Conservation (phyloP, 2,888 invertebrate species). For the Nemapogon koenigi region DNA sequence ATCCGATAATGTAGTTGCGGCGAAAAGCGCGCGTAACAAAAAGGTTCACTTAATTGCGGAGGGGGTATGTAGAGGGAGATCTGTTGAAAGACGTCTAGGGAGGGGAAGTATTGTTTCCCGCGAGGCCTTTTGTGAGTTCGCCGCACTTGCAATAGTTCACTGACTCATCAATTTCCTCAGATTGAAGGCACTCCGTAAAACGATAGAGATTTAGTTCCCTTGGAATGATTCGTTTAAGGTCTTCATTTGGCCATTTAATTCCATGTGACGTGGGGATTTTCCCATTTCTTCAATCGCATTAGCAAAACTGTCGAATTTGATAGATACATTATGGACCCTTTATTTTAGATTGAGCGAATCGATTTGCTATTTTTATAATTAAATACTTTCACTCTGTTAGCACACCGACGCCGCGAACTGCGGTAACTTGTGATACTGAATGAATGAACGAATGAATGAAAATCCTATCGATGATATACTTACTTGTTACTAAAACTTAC, state of each 20-base stretch:
- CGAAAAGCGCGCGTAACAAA: constrained; percentile 42
- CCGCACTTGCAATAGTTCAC: constrained; percentile 27
- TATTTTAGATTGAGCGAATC: too few relatives aligned
- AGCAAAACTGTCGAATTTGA: too few relatives aligned
- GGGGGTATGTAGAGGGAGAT: constrained; percentile 9
- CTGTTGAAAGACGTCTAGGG: constrained; percentile 32
- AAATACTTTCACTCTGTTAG: too few relatives aligned
- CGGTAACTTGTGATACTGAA: too few relatives aligned
- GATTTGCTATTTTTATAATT: too few relatives aligned
- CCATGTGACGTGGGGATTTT: constrained; percentile 19
- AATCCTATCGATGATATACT: too few relatives aligned
- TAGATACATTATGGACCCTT: too few relatives aligned
- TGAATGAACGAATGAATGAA: too few relatives aligned
- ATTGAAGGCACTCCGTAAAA: constrained; percentile 31
- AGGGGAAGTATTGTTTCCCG: constrained; percentile 45
- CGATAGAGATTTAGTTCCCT: constrained; percentile 36
- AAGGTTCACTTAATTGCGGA: constrained; percentile 56
- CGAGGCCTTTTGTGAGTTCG: constrained; percentile 38
- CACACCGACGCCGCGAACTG: too few relatives aligned
- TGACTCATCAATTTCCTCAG: constrained; percentile 55
- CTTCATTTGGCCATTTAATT: constrained; percentile 19
- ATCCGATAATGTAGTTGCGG: constrained; percentile 53
- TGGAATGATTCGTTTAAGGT: neutral
- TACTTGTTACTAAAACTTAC: too few relatives aligned
- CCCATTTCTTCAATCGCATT: too few relatives aligned